phyloP scores from a whole-genome alignment of 2,888 invertebrate species.

The Nebria salina region DNA sequence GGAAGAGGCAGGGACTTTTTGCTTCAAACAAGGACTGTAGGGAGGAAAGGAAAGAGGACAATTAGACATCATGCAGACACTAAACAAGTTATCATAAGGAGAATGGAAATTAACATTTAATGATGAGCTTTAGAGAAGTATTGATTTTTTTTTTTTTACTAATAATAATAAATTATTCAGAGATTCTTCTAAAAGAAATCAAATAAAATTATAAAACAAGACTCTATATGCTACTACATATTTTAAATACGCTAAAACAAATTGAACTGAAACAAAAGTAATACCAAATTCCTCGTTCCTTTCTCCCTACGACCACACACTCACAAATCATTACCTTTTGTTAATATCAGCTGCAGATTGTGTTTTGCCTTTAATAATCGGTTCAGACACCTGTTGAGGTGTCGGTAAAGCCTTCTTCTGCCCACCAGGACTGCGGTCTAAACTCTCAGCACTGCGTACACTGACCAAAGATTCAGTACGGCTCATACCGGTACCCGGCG shows the following conservation, averaged over 20 bases:
- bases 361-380: conserved; percentile 58
- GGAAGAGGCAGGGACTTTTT: conserved; percentile 50
- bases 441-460: conserved; percentile 50
- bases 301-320: conserved; percentile 54
- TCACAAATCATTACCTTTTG: conserved; percentile 13
- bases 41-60: conserved; percentile 44
- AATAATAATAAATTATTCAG: no score
- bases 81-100: conserved; percentile 52
- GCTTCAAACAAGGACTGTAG: conserved; percentile 52
- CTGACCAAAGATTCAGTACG: conserved; percentile 48
- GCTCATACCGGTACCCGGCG: conserved; percentile 60
- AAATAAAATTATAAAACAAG: no score
- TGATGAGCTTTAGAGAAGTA: neutral
- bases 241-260: neutral
- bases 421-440: conserved; percentile 52
- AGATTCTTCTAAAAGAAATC: no score
- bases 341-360: conserved; percentile 48
- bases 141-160: neutral
- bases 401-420: conserved; percentile 54
- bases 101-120: conserved; percentile 52
- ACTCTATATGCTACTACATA: no score
- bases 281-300: conserved; percentile 55
- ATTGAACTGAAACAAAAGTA: conserved; percentile 13
- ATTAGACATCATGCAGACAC: conserved; percentile 46
- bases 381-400: conserved; percentile 64